Base-by-base conservation (phyloP, 2,113 vertebrate genomes). In the Equus przewalskii region DNA sequence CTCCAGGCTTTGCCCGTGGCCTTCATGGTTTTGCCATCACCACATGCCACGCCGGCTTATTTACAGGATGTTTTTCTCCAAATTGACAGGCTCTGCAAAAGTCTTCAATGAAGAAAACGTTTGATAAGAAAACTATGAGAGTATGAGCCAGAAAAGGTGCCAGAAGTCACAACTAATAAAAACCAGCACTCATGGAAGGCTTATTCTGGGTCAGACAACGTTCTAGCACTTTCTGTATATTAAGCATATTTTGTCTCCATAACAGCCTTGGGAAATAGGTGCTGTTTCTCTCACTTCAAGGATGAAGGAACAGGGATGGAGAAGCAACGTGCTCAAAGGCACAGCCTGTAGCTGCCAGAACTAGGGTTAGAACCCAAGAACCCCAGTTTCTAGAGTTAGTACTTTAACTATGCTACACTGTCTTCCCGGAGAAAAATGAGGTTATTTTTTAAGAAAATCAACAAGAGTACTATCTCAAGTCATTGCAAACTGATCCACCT, bases 21-120 rank as follows among this genome's bases (percentile, higher is more conserved):
- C n/a, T 7, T 60, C 12, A 6, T 0, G 33, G 14, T 21, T 64
- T 30, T 41, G 12, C 44, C 44, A 10, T 26, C 36, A 1, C 21
- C 21, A 16, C 0, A 3, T 1, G 28, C 8, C 30, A 3, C 0
- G 3, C 26, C 2, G 2, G 4, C 22, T 87, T 58, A 21, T 19
- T 69, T 41, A 18, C 11, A 5, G 12, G 33, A 4, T 30, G 15
- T 69, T 46, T 69, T 26, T 18, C 8, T 85, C 67, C 8, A 41
- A 46, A 70, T 2, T 22, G 30, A 65, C 54, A 46, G 7, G 8
- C 24, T 89, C 46, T 19, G 41, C 26, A 58, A 58, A 84, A 7
- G n/a, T 44, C 19, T 41, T 65, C 44, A 8, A 33, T 46, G 41
- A 33, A 81, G 64, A 73, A 16, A 69, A 41, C 15, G 8, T 60